Evolutionary conservation across 1,140 invertebrate genomes (phyloP).

Genomic region (Tribolium madens): DNA sequence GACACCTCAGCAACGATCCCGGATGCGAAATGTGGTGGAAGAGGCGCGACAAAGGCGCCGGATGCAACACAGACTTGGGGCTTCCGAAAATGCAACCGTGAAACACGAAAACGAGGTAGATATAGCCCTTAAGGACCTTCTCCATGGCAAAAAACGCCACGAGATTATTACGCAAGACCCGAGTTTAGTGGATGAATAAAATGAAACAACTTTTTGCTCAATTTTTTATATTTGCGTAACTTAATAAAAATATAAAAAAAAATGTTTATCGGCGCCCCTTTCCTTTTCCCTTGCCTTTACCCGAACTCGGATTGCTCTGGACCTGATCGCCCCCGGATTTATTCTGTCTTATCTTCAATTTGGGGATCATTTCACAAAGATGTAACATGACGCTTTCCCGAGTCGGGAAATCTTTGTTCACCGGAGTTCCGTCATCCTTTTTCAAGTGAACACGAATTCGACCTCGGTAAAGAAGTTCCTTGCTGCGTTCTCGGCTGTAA

Average conservation of each 20-base stretch:
- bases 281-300: constrained; percentile 62
- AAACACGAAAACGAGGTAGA: constrained; percentile 6
- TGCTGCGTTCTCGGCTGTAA: constrained; percentile 91
- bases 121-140: constrained; percentile 7
- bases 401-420: constrained; percentile 80
- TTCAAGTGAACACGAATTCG: constrained; percentile 92
- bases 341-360: constrained; percentile 83
- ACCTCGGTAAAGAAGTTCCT: constrained; percentile 86
- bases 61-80: background rate
- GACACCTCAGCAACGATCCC: background rate
- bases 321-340: constrained; percentile 58
- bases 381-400: constrained; percentile 83
- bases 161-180: constrained; percentile 14
- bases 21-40: background rate
- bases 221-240: constrained; percentile 32
- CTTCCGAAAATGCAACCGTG: background rate
- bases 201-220: constrained; percentile 6
- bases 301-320: constrained; percentile 49
- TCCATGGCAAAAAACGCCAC: background rate
- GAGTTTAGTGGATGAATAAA: constrained; percentile 16
- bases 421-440: constrained; percentile 88
- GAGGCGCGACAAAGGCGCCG: background rate
- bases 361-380: constrained; percentile 89
- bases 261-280: constrained; percentile 54
- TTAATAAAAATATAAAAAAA: background rate